Conservation (phyloP, 2,113 vertebrate species). For the Diglossa brunneiventris region DNA sequence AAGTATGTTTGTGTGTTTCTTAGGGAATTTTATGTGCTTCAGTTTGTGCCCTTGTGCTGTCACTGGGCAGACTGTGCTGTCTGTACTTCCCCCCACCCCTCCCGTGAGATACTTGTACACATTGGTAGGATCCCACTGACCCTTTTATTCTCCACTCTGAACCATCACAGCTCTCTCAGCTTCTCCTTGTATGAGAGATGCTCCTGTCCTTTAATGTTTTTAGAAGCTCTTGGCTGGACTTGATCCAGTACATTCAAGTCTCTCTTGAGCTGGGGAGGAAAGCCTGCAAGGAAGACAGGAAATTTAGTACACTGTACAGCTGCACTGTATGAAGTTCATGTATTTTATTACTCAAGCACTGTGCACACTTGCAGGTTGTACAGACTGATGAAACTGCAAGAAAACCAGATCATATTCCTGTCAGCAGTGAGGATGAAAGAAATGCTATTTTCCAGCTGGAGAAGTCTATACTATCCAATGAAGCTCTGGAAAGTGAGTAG, state of each 20-base stretch:
- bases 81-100: not conserved
- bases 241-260: not conserved
- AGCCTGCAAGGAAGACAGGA: not conserved
- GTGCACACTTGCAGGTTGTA: slow-evolving; percentile 79
- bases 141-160: not conserved
- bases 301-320: not conserved
- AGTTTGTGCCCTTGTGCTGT: not conserved
- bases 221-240: not conserved
- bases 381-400: slow-evolving; percentile 90
- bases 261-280: not conserved
- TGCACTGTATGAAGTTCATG: not conserved
- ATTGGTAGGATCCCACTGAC: not conserved
- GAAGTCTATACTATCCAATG: slow-evolving; percentile 76
- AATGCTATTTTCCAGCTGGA: slow-evolving; percentile 87
- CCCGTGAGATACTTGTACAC: not conserved
- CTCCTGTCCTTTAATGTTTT: not conserved
- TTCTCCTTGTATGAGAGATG: not conserved
- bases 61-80: not conserved
- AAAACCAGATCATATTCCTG: slow-evolving; percentile 87
- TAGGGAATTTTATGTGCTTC: not conserved
- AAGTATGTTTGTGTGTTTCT: not conserved
- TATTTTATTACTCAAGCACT: not conserved
- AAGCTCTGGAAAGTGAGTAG: slow-evolving; percentile 82
- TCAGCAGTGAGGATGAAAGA: slow-evolving; percentile 94
- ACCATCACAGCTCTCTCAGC: not conserved